These are phyloP conservation scores for Alviniconcha marisindica DNA, from an alignment of 1,140 invertebrate species.

Conservation along the genomic window DNA sequence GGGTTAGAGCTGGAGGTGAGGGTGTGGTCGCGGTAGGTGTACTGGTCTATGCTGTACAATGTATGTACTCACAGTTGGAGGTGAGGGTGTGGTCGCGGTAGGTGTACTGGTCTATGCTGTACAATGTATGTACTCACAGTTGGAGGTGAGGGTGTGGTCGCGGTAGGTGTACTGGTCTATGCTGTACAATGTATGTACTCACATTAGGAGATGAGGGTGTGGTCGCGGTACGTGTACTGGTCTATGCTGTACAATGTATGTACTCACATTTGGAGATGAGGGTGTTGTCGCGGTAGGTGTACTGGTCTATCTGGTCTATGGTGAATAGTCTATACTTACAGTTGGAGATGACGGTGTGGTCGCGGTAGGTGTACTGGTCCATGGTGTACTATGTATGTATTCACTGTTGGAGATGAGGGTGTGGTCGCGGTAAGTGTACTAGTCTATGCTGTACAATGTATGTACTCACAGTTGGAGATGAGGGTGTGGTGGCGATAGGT, in stretches of 20 bases:
- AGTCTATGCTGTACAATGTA: slow-evolving; percentile 74
- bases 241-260: slow-evolving; percentile 73
- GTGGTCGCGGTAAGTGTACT: slow-evolving; percentile 71
- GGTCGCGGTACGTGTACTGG: slow-evolving; percentile 69
- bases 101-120: slow-evolving; percentile 74
- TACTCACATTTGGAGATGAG: slow-evolving; percentile 76
- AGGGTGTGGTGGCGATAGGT: slow-evolving; percentile 69
- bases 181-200: slow-evolving; percentile 46
- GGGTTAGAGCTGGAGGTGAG: too few species aligned
- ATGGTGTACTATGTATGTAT: slow-evolving; percentile 35
- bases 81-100: slow-evolving; percentile 73
- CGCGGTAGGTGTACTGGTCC: too few species aligned
- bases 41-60: too few species aligned
- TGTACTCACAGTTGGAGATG: slow-evolving; percentile 69
- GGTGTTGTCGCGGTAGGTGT: too few species aligned
- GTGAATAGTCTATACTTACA: slow-evolving; percentile 62
- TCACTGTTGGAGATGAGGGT: slow-evolving; percentile 74
- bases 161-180: too few species aligned
- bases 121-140: slow-evolving; percentile 71
- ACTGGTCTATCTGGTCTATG: too few species aligned
- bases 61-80: slow-evolving; percentile 73
- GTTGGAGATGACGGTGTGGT: slow-evolving; percentile 19
- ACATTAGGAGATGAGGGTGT: slow-evolving; percentile 75
- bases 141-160: too few species aligned
- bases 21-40: too few species aligned